These are phyloP conservation scores for Meganola albula DNA, from an alignment of 2,888 invertebrate species.

Conservation along the genomic window DNA sequence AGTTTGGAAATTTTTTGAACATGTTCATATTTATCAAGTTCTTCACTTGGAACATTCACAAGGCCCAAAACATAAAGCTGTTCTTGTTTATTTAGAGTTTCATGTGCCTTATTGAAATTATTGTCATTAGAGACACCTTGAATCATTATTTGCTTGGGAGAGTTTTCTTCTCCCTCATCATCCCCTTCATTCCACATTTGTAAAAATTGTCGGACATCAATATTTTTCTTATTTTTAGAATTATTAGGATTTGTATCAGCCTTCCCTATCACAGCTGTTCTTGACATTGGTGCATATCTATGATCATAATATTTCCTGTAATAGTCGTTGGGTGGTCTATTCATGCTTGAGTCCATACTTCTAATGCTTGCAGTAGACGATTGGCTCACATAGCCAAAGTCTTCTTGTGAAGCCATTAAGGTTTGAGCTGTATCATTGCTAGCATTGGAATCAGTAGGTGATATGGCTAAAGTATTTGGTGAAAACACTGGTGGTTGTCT, in stretches of 20 bases:
- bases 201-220: constrained; percentile 68
- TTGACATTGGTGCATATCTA: constrained; percentile 38
- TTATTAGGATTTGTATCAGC: constrained; percentile 31
- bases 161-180: constrained; percentile 53
- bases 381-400: constrained; percentile 71
- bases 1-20: constrained; percentile 72
- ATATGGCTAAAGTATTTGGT: constrained; percentile 61
- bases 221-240: constrained; percentile 50
- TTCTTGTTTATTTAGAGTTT: constrained; percentile 47
- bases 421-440: constrained; percentile 60
- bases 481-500: constrained; percentile 62
- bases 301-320: constrained; percentile 50
- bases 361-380: constrained; percentile 63
- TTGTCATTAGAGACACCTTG: constrained; percentile 35
- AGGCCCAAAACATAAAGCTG: constrained; percentile 70
- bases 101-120: constrained; percentile 36
- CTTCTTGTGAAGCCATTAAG: constrained; percentile 55
- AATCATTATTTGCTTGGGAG: constrained; percentile 38
- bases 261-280: constrained; percentile 37
- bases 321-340: constrained; percentile 48
- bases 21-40: constrained; percentile 71
- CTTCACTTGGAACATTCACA: constrained; percentile 68
- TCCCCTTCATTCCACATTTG: constrained; percentile 76
- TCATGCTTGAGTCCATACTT: constrained; percentile 56
- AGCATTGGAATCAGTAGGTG: constrained; percentile 64